phyloP scores from a whole-genome alignment of 2,797 vertebrate genomes.

The Smutsia gigantea region DNA sequence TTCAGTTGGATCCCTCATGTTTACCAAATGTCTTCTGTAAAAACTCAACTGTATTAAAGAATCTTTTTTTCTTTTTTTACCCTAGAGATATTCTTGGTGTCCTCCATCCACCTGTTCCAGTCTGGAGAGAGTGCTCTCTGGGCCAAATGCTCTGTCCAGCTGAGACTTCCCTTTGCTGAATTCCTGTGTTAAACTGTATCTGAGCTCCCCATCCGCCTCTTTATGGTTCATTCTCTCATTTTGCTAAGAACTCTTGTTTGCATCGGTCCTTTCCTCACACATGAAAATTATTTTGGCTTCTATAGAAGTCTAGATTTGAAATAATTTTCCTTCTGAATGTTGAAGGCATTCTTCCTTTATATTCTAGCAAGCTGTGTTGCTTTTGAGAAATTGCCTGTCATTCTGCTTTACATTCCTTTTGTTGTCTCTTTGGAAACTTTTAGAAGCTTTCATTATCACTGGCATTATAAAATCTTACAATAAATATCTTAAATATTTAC shows the following conservation, averaged over 20 bases:
- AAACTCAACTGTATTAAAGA: neutral
- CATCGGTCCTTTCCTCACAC: too few species aligned
- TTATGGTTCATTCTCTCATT: neutral
- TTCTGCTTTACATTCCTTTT: neutral
- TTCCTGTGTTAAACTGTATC: neutral
- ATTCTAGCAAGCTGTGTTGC: neutral
- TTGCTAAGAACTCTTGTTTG: neutral
- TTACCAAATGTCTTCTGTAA: neutral
- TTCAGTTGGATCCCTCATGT: neutral
- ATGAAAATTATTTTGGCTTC: too few species aligned
- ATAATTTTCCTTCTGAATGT: neutral
- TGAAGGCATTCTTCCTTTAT: neutral
- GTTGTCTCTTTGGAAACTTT: neutral
- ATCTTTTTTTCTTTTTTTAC: neutral
- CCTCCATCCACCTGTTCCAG: neutral
- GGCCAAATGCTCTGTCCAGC: neutral
- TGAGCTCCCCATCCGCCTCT: neutral
- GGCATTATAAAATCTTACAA: neutral
- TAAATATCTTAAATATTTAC: neutral
- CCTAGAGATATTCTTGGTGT: neutral
- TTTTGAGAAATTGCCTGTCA: neutral
- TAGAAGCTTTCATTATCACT: neutral
- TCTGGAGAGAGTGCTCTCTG: too few species aligned
- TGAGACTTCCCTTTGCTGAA: neutral
- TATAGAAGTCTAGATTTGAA: neutral